These are phyloP conservation scores for Pteropus alecto DNA, from an alignment of 2,113 vertebrate species.

Conservation along the genomic window DNA sequence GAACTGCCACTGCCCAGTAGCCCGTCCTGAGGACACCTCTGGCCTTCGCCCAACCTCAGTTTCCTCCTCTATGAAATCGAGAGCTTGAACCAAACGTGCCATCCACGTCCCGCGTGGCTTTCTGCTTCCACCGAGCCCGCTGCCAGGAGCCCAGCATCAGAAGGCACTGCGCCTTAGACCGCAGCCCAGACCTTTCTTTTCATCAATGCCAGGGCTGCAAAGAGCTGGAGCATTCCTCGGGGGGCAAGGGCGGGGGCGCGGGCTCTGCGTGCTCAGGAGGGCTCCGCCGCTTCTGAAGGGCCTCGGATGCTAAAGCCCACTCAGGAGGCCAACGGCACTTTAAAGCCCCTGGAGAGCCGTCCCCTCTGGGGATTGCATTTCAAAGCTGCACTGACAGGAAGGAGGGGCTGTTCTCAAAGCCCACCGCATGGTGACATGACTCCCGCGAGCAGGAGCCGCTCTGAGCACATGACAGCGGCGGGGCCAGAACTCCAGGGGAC, in stretches of 20 bases:
- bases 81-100: background rate
- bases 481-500: fast-evolving
- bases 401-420: fast-evolving
- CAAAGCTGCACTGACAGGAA: background rate
- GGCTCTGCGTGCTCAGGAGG: background rate
- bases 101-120: background rate
- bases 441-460: background rate
- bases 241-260: fast-evolving
- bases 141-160: background rate
- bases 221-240: background rate
- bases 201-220: background rate
- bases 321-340: background rate
- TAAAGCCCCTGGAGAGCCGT: background rate
- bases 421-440: background rate
- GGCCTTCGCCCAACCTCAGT: background rate
- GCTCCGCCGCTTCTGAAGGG: background rate
- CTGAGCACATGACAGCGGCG: fast-evolving
- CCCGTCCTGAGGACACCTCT: background rate
- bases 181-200: background rate
- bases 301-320: background rate
- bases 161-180: background rate
- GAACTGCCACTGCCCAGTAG: background rate
- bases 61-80: background rate
- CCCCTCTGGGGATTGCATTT: background rate
- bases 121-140: background rate